Evolutionary conservation across 2,113 vertebrate genomes (phyloP), one percentile per base, ranked within the genome.

Genomic region (Poeciliopsis turrubarensis): DNA sequence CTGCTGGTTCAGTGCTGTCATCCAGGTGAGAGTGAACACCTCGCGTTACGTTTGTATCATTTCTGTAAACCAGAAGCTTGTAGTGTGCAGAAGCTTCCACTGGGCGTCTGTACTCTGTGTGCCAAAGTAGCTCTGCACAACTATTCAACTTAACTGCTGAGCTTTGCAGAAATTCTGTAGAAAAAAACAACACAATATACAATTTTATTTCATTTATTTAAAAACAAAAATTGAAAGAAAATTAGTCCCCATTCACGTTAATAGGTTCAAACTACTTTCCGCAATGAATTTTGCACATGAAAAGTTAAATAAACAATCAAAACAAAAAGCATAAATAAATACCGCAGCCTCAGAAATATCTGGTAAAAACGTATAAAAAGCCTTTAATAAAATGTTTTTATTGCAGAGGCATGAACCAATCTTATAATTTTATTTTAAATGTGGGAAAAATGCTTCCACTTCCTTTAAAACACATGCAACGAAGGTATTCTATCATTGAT

Each of bases 1-100:
- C 0, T 99, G 98, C 88, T 99, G 98, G 97, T 99, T 99, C 92
- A 99, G 97, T 15, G 97, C 97, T 2, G 98, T 99, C 76, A 98
- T 99, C 91, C 98, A 99, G 97, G 97, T 99, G 77, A 80, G 89
- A 13, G 41, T 1, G 1, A 69, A 2, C 25, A 57, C 51, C 37
- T 26, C 19, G 9, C 39, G 34, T 8, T 12, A 2, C 1, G 34
- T 37, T 11, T 37, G 34, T 11, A 3, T 37, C 10, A 37, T 7
- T 47, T 39, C 2, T 65, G 34, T 12, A 39, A 39, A 4, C 12
- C 2, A 9, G 41, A 44, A 17, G 15, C 41, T 44, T 14, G 41
- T 44, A 14, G 41, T 14, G 12, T 44, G 4, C 41, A 4, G 41
- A 44, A 17, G 5, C 44, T 47, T 19, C 44, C 5, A 47, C 5